Evolutionary conservation across 2,113 vertebrate genomes (phyloP).

Genomic region (Nothobranchius furzeri): DNA sequence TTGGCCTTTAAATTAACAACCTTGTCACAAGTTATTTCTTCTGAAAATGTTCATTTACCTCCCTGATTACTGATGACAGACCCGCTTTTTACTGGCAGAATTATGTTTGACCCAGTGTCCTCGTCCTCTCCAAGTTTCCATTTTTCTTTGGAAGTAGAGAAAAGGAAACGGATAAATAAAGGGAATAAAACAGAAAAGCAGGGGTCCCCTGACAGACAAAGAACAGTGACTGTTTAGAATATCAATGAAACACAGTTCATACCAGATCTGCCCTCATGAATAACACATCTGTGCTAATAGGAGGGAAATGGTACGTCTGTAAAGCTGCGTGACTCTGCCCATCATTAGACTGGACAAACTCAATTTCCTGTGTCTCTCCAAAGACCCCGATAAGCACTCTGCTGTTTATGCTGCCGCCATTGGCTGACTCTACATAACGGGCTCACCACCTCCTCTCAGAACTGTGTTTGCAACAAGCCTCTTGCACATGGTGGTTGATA

Average conservation of each 20-base stretch:
- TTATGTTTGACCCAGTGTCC: constrained; percentile 59
- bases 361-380: constrained; percentile 78
- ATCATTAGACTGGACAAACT: constrained; percentile 81
- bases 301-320: constrained; percentile 70
- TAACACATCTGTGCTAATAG: constrained; percentile 80
- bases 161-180: constrained; percentile 73
- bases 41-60: constrained; percentile 11
- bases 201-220: constrained; percentile 66
- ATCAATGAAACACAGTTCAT: constrained; percentile 81
- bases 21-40: constrained; percentile 30
- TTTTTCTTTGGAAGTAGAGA: constrained; percentile 30
- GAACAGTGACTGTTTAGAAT: constrained; percentile 70
- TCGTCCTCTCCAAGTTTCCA: constrained; percentile 25
- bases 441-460: constrained; percentile 31
- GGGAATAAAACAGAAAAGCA: constrained; percentile 65
- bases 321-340: constrained; percentile 66
- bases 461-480: constrained; percentile 47
- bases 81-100: constrained; percentile 49
- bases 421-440: constrained; percentile 54
- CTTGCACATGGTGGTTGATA: constrained; percentile 20
- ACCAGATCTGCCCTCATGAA: constrained; percentile 81
- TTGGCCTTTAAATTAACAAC: constrained; percentile 37
- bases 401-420: constrained; percentile 49
- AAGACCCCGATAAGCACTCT: constrained; percentile 67
- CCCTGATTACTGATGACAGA: constrained; percentile 43